These are phyloP conservation scores for Tyria jacobaeae DNA, from an alignment of 2,888 invertebrate species.

Conservation along the genomic window DNA sequence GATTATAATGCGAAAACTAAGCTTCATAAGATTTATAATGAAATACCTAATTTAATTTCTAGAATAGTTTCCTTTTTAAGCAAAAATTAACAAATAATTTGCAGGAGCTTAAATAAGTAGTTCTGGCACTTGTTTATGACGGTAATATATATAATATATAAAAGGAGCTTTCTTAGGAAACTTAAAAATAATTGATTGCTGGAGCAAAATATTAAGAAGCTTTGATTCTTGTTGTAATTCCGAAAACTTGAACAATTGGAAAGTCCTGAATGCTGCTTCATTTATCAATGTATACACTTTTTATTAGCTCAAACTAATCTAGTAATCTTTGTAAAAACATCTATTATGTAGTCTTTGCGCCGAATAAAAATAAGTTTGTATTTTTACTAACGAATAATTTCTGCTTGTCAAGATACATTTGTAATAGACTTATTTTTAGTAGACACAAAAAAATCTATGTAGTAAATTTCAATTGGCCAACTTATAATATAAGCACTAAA, in stretches of 20 bases:
- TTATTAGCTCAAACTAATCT: slow-evolving; percentile 14
- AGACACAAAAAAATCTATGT: slow-evolving; percentile 4
- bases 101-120: no score
- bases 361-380: slow-evolving; percentile 1
- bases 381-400: slow-evolving; percentile 11
- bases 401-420: slow-evolving; percentile 15
- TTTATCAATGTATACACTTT: slow-evolving; percentile 17
- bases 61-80: slow-evolving; percentile 19
- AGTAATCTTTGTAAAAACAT: slow-evolving; percentile 7
- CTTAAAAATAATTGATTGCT: slow-evolving; percentile 21
- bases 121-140: slow-evolving; percentile 26
- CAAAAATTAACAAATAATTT: slow-evolving; percentile 23
- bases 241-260: slow-evolving; percentile 15
- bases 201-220: slow-evolving; percentile 2
- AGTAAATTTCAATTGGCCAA: slow-evolving; percentile 15
- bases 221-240: slow-evolving; percentile 11
- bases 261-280: slow-evolving; percentile 5
- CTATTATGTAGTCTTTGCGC: neutral
- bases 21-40: no score
- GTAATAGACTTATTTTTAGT: slow-evolving; percentile 13
- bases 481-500: slow-evolving; percentile 5
- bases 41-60: no score
- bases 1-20: no score
- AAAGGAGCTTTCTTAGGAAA: slow-evolving; percentile 27
- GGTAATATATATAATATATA: slow-evolving; percentile 20